These are phyloP conservation scores for Notoglanidium macrostoma DNA, from an alignment of 2,797 vertebrate genomes.

Conservation along the genomic window DNA sequence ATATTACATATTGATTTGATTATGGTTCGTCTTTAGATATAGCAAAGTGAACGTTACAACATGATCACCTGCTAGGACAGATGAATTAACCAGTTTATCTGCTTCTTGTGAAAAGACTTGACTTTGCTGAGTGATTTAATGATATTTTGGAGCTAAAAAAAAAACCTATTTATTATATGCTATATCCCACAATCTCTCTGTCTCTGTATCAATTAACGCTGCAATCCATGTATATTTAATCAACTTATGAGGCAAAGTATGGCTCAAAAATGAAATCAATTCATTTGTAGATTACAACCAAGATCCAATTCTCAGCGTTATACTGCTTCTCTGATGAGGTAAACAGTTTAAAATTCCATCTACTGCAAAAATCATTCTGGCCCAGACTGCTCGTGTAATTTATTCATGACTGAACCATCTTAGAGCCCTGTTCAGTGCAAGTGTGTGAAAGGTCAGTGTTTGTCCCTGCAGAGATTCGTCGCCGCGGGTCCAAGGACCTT, in stretches of 20 bases:
- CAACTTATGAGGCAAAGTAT: not conserved
- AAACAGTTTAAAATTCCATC: not conserved
- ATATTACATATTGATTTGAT: not conserved
- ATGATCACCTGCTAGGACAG: not conserved
- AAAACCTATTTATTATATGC: not conserved
- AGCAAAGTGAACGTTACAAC: not conserved
- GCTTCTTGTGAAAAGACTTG: not conserved
- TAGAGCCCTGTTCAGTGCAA: not conserved
- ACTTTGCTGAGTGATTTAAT: not conserved
- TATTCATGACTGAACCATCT: not conserved
- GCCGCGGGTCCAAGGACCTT: conserved; percentile 91
- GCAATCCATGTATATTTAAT: not conserved
- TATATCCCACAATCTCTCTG: not conserved
- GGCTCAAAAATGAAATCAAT: not conserved
- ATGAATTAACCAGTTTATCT: not conserved
- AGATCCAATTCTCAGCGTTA: not conserved
- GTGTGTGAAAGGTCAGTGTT: conserved; percentile 1
- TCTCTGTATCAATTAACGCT: not conserved
- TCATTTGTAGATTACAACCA: not conserved
- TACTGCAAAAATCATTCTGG: not conserved
- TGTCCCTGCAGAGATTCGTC: conserved; percentile 81
- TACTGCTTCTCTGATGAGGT: not conserved
- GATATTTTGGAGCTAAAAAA: not conserved
- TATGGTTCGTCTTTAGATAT: not conserved
- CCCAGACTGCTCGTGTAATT: not conserved